Evolutionary conservation across 2,113 vertebrate genomes (phyloP), one percentile per base, ranked within the genome.

Genomic region (Aix galericulata): DNA sequence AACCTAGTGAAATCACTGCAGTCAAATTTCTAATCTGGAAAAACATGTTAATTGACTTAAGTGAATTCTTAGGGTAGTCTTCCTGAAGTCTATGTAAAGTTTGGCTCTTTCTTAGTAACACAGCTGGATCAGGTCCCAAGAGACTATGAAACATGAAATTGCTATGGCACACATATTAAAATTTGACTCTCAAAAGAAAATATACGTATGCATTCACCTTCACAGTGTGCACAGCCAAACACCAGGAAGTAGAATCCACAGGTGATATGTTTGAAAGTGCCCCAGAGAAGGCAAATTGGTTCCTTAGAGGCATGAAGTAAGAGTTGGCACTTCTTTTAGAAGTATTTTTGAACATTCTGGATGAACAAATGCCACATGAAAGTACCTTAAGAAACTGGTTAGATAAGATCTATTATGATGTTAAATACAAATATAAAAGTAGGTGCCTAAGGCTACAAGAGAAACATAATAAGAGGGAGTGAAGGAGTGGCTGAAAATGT

Each of bases 401-500:
- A 82, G 71, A 29, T 94, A 93, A 94, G 81, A 89, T 80, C 67
- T 82, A 82, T 67, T 80, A 89, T 18, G 36, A 81, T 86, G 40
- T 86, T 92, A 90, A 83, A 75, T 56, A 75, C 50, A 62, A 91
- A 94, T 85, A 85, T 8, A 94, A 63, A 94, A 91, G 53, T 42
- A 76, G 23, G 11, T 85, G 20, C 87, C 78, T 66, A 79, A 73
- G 71, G 84, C 38, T 89, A 66, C 42, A 60, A 32, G 22, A 94
- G 44, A 50, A 7, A 79, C 31, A 75, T 64, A 86, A 86, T 26
- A 76, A 87, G 69, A 76, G 32, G 38, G 52, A 92, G n/a, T 11
- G 34, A 0, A 0, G 17, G 53, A 94, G 17, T 53, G 20, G 22
- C 9, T 84, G 53, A 75, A 90, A 84, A 71, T 8, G 21, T 66